phyloP scores from a whole-genome alignment of 2,797 vertebrate species.

The Melopsittacus undulatus region DNA sequence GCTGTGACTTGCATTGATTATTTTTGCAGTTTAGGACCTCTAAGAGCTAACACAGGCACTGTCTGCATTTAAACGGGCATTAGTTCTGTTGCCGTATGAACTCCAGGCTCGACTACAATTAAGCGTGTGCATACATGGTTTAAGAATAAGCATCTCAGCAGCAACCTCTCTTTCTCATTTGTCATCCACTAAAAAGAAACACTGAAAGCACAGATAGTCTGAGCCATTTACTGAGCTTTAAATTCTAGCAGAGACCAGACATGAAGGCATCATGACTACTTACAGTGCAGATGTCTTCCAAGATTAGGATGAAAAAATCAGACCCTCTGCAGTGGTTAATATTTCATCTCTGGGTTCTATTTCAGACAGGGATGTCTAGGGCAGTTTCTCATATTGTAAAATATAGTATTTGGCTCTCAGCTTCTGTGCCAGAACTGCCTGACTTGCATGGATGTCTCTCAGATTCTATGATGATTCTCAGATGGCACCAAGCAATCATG shows the following conservation, averaged over 20 bases:
- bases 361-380: neutral
- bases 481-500: neutral
- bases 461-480: neutral
- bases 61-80: neutral
- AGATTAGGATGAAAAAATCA: neutral
- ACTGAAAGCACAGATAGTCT: neutral
- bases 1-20: neutral
- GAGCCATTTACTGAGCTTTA: neutral
- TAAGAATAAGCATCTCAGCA: neutral
- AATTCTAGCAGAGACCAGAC: neutral
- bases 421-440: neutral
- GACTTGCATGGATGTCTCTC: neutral
- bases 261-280: neutral
- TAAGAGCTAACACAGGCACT: neutral
- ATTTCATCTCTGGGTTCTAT: neutral
- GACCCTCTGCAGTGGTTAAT: neutral
- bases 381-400: neutral
- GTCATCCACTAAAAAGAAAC: neutral
- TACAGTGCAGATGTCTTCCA: neutral
- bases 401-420: neutral
- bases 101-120: neutral
- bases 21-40: neutral
- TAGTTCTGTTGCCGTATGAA: neutral
- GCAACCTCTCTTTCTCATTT: neutral
- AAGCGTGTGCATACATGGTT: neutral